phyloP scores from a whole-genome alignment of 1,140 invertebrate species.

The Conus ventricosus region DNA sequence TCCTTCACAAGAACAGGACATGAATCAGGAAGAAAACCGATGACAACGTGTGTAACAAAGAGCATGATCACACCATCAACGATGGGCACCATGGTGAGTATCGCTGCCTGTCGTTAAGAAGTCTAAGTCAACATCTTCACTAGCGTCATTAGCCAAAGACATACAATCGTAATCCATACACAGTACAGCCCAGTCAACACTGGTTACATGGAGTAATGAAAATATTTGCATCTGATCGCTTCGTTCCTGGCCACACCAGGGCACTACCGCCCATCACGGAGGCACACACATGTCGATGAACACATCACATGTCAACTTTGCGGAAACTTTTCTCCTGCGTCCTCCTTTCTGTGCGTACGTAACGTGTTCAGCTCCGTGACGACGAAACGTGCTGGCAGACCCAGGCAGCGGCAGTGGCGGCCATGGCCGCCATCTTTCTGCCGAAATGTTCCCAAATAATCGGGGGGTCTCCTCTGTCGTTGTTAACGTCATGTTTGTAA shows the following conservation, averaged over 20 bases:
- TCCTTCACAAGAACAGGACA: too few relatives aligned
- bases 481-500: not conserved
- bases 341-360: not conserved
- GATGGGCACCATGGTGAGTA: not conserved
- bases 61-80: not conserved
- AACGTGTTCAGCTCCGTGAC: not conserved
- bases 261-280: too few relatives aligned
- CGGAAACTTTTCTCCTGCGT: not conserved
- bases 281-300: not conserved
- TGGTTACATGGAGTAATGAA: not conserved
- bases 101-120: slow-evolving; percentile 18
- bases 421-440: not conserved
- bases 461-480: not conserved
- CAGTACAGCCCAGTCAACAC: not conserved
- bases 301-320: not conserved
- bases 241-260: too few relatives aligned
- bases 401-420: too few relatives aligned
- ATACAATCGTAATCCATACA: not conserved
- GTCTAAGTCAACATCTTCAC: not conserved
- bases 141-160: not conserved
- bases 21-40: not conserved
- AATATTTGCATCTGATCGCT: not conserved
- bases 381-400: not conserved
- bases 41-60: not conserved
- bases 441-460: not conserved